Conservation (phyloP, 2,113 vertebrate species). For the Rhinogobius similis region DNA sequence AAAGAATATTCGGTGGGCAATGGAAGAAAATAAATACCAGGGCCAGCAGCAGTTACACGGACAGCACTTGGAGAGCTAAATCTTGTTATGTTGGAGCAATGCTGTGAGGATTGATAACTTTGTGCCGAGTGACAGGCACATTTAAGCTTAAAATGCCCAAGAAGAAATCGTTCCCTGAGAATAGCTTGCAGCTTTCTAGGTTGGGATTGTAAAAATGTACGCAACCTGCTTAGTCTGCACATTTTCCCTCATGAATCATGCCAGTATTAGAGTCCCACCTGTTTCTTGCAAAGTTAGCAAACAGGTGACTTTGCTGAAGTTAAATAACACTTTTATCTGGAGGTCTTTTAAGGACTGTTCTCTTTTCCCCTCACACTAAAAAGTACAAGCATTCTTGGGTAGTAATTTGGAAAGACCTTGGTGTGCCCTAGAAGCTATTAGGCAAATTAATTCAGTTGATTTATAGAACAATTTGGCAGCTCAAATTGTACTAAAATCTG, state of each 20-base stretch:
- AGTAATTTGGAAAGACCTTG: constrained; percentile 1
- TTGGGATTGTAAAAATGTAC: constrained; percentile 24
- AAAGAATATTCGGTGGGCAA: constrained; percentile 21
- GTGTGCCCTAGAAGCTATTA: neutral
- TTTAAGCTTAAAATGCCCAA: constrained; percentile 33
- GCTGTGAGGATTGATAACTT: constrained; percentile 17
- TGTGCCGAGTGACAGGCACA: constrained; percentile 38
- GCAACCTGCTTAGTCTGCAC: constrained; percentile 22
- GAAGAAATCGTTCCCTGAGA: constrained; percentile 39
- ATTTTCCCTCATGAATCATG: constrained; percentile 3
- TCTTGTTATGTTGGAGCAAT: constrained; percentile 15
- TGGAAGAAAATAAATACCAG: constrained; percentile 28
- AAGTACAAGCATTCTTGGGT: neutral
- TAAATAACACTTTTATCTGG: neutral
- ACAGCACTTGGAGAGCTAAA: constrained; percentile 22
- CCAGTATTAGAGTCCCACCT: constrained; percentile 24
- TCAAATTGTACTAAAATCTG: neutral
- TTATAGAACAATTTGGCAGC: neutral
- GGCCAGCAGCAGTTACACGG: constrained; percentile 15
- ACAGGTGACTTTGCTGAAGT: constrained; percentile 5
- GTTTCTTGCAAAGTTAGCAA: constrained; percentile 15
- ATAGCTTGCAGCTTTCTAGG: constrained; percentile 19
- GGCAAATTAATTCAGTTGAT: neutral
- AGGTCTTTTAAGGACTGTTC: neutral
- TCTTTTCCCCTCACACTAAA: neutral